Base-by-base conservation (phyloP, 2,113 vertebrate genomes). In the Paralichthys olivaceus region DNA sequence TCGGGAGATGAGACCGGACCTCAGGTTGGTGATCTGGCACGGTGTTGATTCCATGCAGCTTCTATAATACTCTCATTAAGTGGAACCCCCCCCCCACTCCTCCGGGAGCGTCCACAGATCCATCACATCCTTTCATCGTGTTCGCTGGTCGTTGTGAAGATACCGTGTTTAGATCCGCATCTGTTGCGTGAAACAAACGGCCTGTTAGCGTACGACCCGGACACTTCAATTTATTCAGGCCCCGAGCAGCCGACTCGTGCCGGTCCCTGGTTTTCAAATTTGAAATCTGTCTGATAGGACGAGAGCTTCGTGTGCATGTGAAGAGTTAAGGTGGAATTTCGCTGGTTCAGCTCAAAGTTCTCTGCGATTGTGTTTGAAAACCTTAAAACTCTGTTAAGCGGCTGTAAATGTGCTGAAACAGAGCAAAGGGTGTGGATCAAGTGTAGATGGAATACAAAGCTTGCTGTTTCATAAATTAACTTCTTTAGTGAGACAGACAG, bases 331-430 rank as follows among this genome's bases (percentile, higher is more conserved):
- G 51, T 59, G 79, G 68, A 75, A 74, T 83, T 77, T 74, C 84
- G 81, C 84, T 85, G 70, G 5, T 83, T 88, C 87, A 91, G 78
- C 81, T 66, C 25, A 51, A 74, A 74, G 49, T 53, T 53, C 20
- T n/a, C 19, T 80, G 22, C 77, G 72, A 89, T 77, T 37, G 63
- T 25, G 20, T 56, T 74, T 15, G 1, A 57, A 80, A 80, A 54
- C 53, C 49, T 66, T 34, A 37, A 86, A 69, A 29, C 32, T 40
- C 63, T 57, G 32, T 65, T 77, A 78, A 81, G 87, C 87, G 67
- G 63, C 72, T 56, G 25, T 63, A 66, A 85, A 91, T 84, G 76
- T 87, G 84, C 81, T 90, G 84, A 87, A 87, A 79, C 26, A 5
- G 67, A 71, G 47, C 20, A 53, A 49, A 20, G 20, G 7, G 2